Evolutionary conservation across 2,797 vertebrate genomes (phyloP).

Genomic region (Phrynocephalus guinanensis): DNA sequence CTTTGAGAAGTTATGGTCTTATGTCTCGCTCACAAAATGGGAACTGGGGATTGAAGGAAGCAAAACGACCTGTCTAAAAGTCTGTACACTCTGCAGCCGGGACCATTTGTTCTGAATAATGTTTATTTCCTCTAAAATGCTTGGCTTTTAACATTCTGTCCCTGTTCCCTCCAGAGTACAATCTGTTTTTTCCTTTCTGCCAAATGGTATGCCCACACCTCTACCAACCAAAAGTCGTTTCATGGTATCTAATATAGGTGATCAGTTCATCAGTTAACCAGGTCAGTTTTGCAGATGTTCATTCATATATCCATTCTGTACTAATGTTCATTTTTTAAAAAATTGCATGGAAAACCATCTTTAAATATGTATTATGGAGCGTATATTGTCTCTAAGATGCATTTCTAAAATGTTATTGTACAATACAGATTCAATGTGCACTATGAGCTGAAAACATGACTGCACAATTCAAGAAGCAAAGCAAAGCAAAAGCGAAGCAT

Average conservation of each 20-base stretch:
- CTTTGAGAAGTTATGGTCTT: slow-evolving; percentile 12
- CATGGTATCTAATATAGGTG: background rate
- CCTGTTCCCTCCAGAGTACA: background rate
- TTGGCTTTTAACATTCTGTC: slow-evolving; percentile 9
- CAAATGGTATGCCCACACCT: background rate
- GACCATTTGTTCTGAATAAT: slow-evolving; percentile 13
- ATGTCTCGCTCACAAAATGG: background rate
- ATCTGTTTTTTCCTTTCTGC: background rate
- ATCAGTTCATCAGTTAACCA: background rate
- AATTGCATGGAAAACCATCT: background rate
- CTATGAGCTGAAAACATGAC: background rate
- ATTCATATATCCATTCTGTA: background rate
- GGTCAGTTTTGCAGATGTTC: background rate
- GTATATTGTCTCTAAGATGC: too few species aligned
- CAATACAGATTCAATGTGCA: background rate
- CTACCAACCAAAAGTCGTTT: background rate
- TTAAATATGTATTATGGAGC: background rate
- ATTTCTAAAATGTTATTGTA: background rate
- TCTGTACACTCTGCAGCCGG: background rate
- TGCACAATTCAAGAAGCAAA: background rate
- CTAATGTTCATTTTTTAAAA: background rate
- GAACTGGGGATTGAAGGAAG: background rate
- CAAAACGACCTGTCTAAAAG: background rate
- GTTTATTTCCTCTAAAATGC: background rate
- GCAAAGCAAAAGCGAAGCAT: too few species aligned